A percentile compares a stretch with the other conserved stretches of the same genome.
phyloP scores from a whole-genome alignment of 2,888 invertebrate species.

The Caenorhabditis parvicauda region DNA sequence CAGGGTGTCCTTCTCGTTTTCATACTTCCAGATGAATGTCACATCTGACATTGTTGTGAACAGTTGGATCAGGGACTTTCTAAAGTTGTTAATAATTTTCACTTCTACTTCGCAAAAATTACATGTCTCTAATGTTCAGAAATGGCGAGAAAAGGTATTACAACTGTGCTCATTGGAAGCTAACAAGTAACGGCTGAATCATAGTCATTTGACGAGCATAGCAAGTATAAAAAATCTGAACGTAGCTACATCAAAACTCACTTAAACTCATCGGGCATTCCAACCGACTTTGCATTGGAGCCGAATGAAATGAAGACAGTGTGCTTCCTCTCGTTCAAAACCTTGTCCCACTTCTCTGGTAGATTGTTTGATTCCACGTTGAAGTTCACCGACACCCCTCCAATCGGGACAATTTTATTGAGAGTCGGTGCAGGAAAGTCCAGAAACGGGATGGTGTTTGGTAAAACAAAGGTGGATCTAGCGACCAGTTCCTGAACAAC shows the following conservation, averaged over 20 bases:
- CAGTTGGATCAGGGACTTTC: slow-evolving; percentile 20
- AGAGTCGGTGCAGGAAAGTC: slow-evolving; percentile 15
- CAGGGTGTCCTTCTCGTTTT: slow-evolving; percentile 12
- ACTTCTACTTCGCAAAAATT: not conserved
- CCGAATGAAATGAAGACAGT: slow-evolving; percentile 16
- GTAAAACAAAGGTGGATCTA: slow-evolving; percentile 12
- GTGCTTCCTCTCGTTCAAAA: slow-evolving; percentile 5
- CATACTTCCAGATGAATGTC: slow-evolving; percentile 43
- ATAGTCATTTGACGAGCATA: no score
- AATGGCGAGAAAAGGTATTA: no score
- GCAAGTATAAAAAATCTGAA: not conserved
- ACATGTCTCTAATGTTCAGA: no score
- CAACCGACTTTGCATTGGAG: slow-evolving; percentile 8
- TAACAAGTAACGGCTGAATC: no score
- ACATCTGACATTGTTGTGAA: slow-evolving; percentile 26
- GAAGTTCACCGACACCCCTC: slow-evolving; percentile 13
- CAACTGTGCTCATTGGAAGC: no score
- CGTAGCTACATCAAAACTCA: not conserved
- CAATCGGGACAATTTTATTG: slow-evolving; percentile 17
- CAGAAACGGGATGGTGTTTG: slow-evolving; percentile 12
- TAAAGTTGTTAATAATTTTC: slow-evolving; percentile 7
- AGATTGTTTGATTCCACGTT: slow-evolving; percentile 7
- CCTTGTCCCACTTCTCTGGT: slow-evolving; percentile 12
- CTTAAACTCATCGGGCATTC: slow-evolving; percentile 14
- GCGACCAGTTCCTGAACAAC: slow-evolving; percentile 11